Evolutionary conservation across 2,888 invertebrate genomes (phyloP), one percentile per base, ranked within the genome.

Genomic region (Empis livida): DNA sequence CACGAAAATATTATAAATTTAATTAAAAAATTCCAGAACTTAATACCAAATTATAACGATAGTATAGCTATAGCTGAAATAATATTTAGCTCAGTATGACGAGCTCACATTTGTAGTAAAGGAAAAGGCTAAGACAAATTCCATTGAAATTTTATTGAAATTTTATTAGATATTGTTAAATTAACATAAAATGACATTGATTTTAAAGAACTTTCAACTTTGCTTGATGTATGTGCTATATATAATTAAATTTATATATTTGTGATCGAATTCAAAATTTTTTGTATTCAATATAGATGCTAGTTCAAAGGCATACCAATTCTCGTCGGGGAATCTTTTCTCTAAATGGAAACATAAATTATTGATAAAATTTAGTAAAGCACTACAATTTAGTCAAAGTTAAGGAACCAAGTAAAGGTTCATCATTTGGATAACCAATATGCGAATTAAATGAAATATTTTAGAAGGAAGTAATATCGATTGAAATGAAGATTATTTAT

Each of bases 101-200:
- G 23, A 44, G 10, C 32, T 44, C 8, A 44, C 37, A 23, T 43
- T 43, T 32, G 35, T 43, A 43, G 31, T 43, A 17, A 44, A 35
- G 10, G 44, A 44, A 44, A 44, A 44, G 38, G 35, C 35, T 14
- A 44, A 38, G 37, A 44, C 35, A 35, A 44, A 44, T 44, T 44
- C 44, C 14, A 27, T 44, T 17, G 44, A n/a, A n/a, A n/a, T n/a
- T n/a, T n/a, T n/a, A n/a, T n/a, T n/a, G n/a, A 32, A 11, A 44
- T 27, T 44, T 44, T 44, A 27, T 8, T 32, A 13, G 32, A 32
- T 13, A 32, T 44, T 32, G 37, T 44, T 37, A 32, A 44, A 16
- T 8, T 44, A 32, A 32, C n/a, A 32, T 5, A 35, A 17, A 5
- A 16, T 17, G 42, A 23, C 5, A n/a, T 5, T 5, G 37, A 44